Conservation (phyloP, 2,888 invertebrate species). For the Amiota minor region DNA sequence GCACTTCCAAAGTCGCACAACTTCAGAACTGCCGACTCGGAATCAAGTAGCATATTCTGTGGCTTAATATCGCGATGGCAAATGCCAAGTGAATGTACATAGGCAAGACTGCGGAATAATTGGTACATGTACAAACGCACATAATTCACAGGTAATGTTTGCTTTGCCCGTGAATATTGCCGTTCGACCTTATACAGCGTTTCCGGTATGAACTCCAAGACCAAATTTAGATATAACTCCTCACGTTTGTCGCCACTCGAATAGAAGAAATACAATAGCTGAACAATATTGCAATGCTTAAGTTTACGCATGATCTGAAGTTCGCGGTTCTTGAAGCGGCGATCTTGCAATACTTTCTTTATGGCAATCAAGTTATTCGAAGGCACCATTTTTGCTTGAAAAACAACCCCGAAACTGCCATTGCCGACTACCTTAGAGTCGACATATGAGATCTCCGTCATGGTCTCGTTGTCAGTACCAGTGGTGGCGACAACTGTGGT, state of each 20-base stretch:
- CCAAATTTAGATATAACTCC: slow-evolving; percentile 99
- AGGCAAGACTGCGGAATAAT: slow-evolving; percentile 98
- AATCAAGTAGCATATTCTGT: slow-evolving; percentile 97
- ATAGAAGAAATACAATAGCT: slow-evolving; percentile 99
- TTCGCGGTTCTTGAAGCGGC: slow-evolving; percentile 99
- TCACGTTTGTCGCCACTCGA: slow-evolving; percentile 99
- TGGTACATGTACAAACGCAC: slow-evolving; percentile 99
- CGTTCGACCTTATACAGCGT: slow-evolving; percentile 99
- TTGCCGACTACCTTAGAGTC: slow-evolving; percentile 99
- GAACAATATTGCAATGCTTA: slow-evolving; percentile 99
- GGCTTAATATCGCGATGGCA: slow-evolving; percentile 99
- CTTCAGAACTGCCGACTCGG: slow-evolving; percentile 96
- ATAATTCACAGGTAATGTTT: slow-evolving; percentile 99
- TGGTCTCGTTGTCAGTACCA: slow-evolving; percentile 95
- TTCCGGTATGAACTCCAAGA: slow-evolving; percentile 99
- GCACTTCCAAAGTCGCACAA: slow-evolving; percentile 99
- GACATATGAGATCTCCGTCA: slow-evolving; percentile 97
- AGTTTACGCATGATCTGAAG: slow-evolving; percentile 99
- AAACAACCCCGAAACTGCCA: slow-evolving; percentile 99
- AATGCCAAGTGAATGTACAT: slow-evolving; percentile 97
- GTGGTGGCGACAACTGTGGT: slow-evolving; percentile 98
- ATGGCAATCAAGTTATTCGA: slow-evolving; percentile 97
- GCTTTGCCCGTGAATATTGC: slow-evolving; percentile 99
- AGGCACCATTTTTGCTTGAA: slow-evolving; percentile 97
- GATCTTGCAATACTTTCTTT: slow-evolving; percentile 99